Evolutionary conservation across 2,797 vertebrate species (phyloP).

Genomic region (Gorsachius magnificus): DNA sequence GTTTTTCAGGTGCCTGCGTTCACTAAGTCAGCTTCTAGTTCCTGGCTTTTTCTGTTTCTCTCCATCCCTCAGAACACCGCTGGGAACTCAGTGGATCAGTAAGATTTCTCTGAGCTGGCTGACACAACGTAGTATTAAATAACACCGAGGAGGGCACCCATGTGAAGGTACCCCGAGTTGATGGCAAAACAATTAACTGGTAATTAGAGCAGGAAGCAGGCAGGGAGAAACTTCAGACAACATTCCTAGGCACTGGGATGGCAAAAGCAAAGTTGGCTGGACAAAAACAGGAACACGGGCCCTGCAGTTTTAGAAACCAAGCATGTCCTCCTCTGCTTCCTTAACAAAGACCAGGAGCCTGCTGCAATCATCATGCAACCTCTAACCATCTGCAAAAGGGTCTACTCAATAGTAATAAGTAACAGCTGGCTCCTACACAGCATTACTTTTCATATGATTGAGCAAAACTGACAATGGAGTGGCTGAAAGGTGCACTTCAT

Average conservation of each 20-base stretch:
- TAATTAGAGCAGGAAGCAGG: not conserved
- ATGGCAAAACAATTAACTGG: not conserved
- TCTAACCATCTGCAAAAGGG: rapidly evolving
- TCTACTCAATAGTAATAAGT: not conserved
- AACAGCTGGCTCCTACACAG: rapidly evolving
- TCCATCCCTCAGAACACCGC: not conserved
- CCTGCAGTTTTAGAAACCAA: not conserved
- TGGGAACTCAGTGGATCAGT: not conserved
- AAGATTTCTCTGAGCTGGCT: not conserved
- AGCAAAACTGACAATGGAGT: not conserved
- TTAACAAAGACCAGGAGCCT: not conserved
- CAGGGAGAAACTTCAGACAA: not conserved
- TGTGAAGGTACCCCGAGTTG: rapidly evolving
- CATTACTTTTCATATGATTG: not conserved
- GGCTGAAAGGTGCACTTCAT: not conserved
- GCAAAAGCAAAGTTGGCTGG: not conserved
- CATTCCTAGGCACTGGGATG: not conserved
- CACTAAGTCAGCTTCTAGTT: not conserved
- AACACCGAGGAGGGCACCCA: not conserved
- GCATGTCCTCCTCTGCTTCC: not conserved
- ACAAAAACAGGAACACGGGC: not conserved
- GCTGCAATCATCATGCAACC: not conserved
- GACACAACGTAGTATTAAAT: not conserved
- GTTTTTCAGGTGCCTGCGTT: not conserved
- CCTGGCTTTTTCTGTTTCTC: not conserved